phyloP scores from a whole-genome alignment of 2,888 invertebrate species.

The Pammene fasciana region DNA sequence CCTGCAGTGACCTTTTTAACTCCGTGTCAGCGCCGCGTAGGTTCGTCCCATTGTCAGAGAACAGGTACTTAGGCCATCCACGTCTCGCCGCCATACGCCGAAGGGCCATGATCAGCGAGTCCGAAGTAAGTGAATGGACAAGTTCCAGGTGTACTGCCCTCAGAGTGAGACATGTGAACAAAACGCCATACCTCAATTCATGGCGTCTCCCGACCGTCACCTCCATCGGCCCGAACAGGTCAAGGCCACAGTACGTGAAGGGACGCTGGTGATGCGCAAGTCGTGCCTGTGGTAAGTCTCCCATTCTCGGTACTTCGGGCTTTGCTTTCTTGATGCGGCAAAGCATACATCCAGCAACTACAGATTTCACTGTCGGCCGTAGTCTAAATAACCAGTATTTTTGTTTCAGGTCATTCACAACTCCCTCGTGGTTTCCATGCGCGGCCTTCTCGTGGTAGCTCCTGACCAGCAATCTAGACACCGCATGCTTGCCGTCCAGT shows the following conservation, averaged over 20 bases:
- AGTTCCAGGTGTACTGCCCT: constrained; percentile 7
- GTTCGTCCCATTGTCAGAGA: constrained; percentile 1
- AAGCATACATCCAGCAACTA: not conserved
- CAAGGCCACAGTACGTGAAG: not conserved
- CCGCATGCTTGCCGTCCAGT: not conserved
- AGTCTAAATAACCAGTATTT: no score
- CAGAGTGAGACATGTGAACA: constrained; percentile 11
- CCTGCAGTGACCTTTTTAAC: no score
- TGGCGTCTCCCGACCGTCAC: constrained; percentile 4
- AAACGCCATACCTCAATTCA: constrained; percentile 15
- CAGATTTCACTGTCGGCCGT: not conserved
- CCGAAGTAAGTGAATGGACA: not conserved
- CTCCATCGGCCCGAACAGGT: constrained; percentile 12
- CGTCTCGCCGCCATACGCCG: constrained; percentile 4
- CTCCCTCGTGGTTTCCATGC: not conserved
- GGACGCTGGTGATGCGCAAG: constrained; percentile 15
- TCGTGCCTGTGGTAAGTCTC: not conserved
- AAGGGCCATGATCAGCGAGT: not conserved
- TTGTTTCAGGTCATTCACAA: no score
- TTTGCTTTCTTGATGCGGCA: constrained; percentile 4
- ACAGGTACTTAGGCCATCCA: not conserved
- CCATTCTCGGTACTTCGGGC: constrained; percentile 4
- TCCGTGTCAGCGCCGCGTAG: no score
- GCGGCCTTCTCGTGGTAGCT: constrained; percentile 2
- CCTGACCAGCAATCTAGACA: not conserved